Base-by-base conservation (phyloP, 2,888 invertebrate species). In the Hemicrepidius hirtus region DNA sequence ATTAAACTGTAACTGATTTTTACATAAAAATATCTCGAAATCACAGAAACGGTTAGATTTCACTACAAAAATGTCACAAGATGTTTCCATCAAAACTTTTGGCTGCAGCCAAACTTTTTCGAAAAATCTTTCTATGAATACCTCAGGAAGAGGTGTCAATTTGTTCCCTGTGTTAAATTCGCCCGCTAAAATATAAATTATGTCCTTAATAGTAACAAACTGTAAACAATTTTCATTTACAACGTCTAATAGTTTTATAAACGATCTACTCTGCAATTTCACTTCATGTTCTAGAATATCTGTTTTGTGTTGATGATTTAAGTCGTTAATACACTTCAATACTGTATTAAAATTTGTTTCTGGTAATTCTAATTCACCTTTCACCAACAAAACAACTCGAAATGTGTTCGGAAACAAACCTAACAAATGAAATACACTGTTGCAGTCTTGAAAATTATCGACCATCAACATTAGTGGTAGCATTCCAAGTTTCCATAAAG, bases 101-200 rank as follows among this genome's bases (percentile, higher is more conserved):
- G 44, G 28, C 7, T 44, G 3, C 0, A 68, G 28, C 13, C 13
- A 35, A 10, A 59, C 41, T 18, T 12, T 44, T 37, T 35, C 18
- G 0, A 68, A 13, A 28, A 46, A 21, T 21, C 68, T 35, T 32
- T 60, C 35, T 5, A 68, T 16, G 24, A 40, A 60, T 7, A 59
- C 18, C 0, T 68, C 68, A 4, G 68, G 46, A 5, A 59, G 35
- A 4, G 9, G n/a, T 6, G 18, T 13, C n/a, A 18, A 20, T 7
- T 12, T n/a, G 20, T 46, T 28, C n/a, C 68, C 68, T 6, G 59
- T 16, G 32, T 44, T 68, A 59, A 68, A 68, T 13, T 24, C 35
- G 20, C 24, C 32, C 3, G 12, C 0, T 18, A 64, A 50, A 32
- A 55, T 55, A 35, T 55, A 32, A 21, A 60, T 41, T 40, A 60